A percentile compares a stretch with the other conserved stretches of the same genome.
phyloP scores from a whole-genome alignment of 2,888 invertebrate genomes.

The Colletes collaris region DNA sequence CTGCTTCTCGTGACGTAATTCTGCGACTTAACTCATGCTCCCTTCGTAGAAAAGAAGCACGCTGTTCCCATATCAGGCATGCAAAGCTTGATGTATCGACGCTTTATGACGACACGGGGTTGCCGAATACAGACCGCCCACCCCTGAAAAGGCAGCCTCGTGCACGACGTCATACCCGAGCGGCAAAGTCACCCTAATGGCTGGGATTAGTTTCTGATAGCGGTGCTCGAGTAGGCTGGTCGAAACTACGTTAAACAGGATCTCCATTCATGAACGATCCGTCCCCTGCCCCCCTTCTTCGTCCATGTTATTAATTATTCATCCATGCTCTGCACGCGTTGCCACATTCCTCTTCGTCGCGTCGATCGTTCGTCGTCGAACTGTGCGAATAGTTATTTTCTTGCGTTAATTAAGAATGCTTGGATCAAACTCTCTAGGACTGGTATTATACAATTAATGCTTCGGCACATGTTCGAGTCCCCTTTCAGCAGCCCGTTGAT shows the following conservation, averaged over 20 bases:
- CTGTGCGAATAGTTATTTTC: neutral
- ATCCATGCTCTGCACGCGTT: slow-evolving; percentile 40
- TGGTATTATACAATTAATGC: no score
- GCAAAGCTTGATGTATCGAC: slow-evolving; percentile 83
- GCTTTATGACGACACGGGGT: slow-evolving; percentile 77
- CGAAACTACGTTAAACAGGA: slow-evolving; percentile 58
- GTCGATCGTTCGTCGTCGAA: slow-evolving; percentile 11
- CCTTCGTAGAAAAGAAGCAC: slow-evolving; percentile 43
- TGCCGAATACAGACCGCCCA: slow-evolving; percentile 80
- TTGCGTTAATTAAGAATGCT: no score
- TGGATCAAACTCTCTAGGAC: no score
- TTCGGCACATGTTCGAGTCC: no score
- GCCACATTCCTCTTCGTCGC: slow-evolving; percentile 40
- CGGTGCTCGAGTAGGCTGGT: slow-evolving; percentile 55
- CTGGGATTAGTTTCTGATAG: slow-evolving; percentile 78
- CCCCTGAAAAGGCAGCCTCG: slow-evolving; percentile 70
- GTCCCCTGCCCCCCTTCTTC: slow-evolving; percentile 29
- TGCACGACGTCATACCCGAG: slow-evolving; percentile 66
- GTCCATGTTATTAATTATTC: slow-evolving; percentile 64
- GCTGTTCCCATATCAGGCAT: slow-evolving; percentile 82
- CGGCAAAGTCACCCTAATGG: slow-evolving; percentile 81
- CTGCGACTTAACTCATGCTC: slow-evolving; percentile 67
- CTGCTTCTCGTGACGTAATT: slow-evolving; percentile 63
- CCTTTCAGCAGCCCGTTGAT: no score
- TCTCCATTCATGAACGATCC: slow-evolving; percentile 67